Percentiles rank a stretch among this genome's conserved stretches.
Conservation (phyloP, 2,113 vertebrate species). For the Muntiacus muntjak region DNA sequence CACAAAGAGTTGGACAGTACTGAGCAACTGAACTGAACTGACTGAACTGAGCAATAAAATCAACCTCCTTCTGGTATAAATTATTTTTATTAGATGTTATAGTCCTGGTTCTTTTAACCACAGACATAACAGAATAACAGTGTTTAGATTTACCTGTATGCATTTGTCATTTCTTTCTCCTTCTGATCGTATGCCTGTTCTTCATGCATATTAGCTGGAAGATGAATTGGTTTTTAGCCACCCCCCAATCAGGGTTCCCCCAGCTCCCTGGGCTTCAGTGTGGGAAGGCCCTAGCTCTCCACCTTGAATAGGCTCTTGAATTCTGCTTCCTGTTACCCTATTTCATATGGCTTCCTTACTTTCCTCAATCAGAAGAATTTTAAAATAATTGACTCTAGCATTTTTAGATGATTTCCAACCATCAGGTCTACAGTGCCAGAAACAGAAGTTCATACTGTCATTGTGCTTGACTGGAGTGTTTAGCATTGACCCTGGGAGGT, state of each 20-base stretch:
- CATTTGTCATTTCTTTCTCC: background rate
- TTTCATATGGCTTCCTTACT: background rate
- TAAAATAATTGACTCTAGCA: background rate
- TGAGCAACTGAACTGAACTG: background rate
- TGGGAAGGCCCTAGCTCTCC: background rate
- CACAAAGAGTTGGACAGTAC: fast-evolving
- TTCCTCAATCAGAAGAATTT: background rate
- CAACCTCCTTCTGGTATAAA: background rate
- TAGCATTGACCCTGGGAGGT: background rate
- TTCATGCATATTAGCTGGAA: background rate
- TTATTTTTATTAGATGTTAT: background rate
- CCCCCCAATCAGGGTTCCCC: too few relatives aligned
- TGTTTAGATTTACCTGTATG: background rate
- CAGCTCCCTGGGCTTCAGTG: background rate
- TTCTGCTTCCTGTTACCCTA: background rate
- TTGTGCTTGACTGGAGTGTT: background rate
- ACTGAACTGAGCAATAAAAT: background rate
- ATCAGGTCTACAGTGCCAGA: background rate
- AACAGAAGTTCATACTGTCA: background rate
- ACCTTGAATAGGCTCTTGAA: background rate
- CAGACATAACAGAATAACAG: background rate
- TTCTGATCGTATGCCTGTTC: background rate
- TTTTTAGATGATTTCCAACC: background rate
- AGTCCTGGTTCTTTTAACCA: background rate
- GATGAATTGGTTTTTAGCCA: background rate